Base-by-base conservation (phyloP, 2,797 vertebrate genomes). In the Sebastes hubbsi region DNA sequence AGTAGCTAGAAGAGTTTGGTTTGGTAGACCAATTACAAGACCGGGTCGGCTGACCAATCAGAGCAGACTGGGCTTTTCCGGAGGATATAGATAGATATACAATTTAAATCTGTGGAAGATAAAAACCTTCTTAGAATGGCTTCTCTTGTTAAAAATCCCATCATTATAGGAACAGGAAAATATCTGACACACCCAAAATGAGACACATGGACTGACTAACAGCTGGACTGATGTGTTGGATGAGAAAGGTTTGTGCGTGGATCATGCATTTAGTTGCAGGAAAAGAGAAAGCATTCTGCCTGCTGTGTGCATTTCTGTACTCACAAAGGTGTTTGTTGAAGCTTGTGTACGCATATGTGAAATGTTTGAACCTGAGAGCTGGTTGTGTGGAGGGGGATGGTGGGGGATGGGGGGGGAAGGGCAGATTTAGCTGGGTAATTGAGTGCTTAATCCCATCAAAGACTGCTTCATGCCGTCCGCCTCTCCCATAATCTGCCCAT, bases 381-480 rank as follows among this genome's bases (percentile, higher is more conserved):
- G 55, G 77, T 52, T 29, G 56, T 29, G 24, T 4, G 14, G 16
- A 78, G 68, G 79, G 63, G 69, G 69, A 59, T 18, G 0, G 24
- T 2, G 18, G 5, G 12, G n/a, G 69, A 1, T 0, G 10, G 0
- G 9, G 65, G 71, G 76, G 63, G n/a, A n/a, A n/a, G n/a, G 81
- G 77, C 63, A 70, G 87, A 89, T 55, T 93, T 93, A 90, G 87
- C 84, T 83, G 92, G 90, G 93, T 94, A 95, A 95, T 95, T 93
- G 93, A 94, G 94, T 91, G 91, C 86, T 88, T 95, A 95, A 96
- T 95, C 93, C 95, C 91, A 95, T 96, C 93, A 95, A 95, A 95
- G 94, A 85, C 87, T 79, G 90, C 90, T 88, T 90, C 85, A 88
- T 91, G 89, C 87, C 32, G 80, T 88, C 89, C 81, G 80, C 89